Evolutionary conservation across 2,113 vertebrate genomes (phyloP).

Genomic region (Cervus canadensis): DNA sequence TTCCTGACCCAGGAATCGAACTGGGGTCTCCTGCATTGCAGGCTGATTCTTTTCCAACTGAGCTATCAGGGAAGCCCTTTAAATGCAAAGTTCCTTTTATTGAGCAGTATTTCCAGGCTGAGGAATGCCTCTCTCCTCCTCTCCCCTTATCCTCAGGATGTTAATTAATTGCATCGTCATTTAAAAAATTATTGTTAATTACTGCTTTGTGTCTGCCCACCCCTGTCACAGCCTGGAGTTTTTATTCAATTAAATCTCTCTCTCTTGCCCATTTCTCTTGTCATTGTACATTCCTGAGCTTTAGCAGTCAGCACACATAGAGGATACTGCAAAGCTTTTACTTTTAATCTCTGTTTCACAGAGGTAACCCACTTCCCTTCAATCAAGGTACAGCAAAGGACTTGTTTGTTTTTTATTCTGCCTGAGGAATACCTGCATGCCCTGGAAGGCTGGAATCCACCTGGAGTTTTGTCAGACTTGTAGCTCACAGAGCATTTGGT

Average conservation of each 20-base stretch:
- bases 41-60: background rate
- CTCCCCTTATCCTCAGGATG: background rate
- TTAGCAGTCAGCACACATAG: constrained; percentile 62
- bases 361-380: constrained; percentile 55
- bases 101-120: constrained; percentile 29
- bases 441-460: background rate
- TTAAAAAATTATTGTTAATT: constrained; percentile 69
- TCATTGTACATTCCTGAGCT: constrained; percentile 55
- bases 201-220: constrained; percentile 42
- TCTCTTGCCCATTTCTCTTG: constrained; percentile 64
- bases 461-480: background rate
- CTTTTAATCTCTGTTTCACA: constrained; percentile 62
- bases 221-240: constrained; percentile 61
- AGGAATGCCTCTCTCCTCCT: background rate
- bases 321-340: constrained; percentile 49
- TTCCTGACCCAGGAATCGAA: background rate
- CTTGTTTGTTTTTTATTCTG: background rate
- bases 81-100: background rate
- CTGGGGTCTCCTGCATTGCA: background rate
- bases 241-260: constrained; percentile 71
- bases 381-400: background rate
- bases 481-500: background rate
- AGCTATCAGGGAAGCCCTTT: background rate
- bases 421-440: background rate
- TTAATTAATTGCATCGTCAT: constrained; percentile 65